These are phyloP conservation scores for Temnopleurus reevesii DNA, from an alignment of 53 echinoderm and acorn worm genomes.

Conservation along the genomic window DNA sequence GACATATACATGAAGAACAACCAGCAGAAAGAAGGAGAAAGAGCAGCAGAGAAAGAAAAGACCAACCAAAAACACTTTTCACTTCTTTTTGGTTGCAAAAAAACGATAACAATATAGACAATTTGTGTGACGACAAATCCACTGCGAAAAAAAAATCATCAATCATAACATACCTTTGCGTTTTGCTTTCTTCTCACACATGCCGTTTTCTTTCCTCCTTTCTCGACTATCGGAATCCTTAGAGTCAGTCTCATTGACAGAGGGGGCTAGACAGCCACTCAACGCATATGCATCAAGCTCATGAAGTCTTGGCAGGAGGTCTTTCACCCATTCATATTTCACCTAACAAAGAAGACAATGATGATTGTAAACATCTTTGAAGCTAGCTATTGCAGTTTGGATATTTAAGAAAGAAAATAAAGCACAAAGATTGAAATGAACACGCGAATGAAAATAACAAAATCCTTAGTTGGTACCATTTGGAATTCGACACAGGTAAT, in stretches of 20 bases:
- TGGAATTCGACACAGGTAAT: too few relatives aligned
- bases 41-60: not conserved
- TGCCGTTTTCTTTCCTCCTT: not conserved
- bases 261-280: constrained; percentile 90
- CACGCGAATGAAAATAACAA: too few relatives aligned
- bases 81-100: too few relatives aligned
- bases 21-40: not conserved
- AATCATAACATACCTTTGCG: constrained; percentile 4
- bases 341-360: constrained; percentile 59
- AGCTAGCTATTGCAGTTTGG: too few relatives aligned
- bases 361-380: too few relatives aligned
- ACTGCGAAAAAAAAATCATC: not conserved
- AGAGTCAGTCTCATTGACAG: not conserved
- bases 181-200: constrained; percentile 1
- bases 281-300: constrained; percentile 91
- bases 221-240: not conserved
- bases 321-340: constrained; percentile 91
- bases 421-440: too few relatives aligned
- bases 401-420: too few relatives aligned
- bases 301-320: constrained; percentile 87
- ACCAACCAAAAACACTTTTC: too few relatives aligned
- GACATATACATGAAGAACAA: too few relatives aligned
- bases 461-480: too few relatives aligned
- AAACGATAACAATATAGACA: too few relatives aligned
- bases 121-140: not conserved